phyloP scores from a whole-genome alignment of 1,140 invertebrate genomes.

The Drosophila dunni region DNA sequence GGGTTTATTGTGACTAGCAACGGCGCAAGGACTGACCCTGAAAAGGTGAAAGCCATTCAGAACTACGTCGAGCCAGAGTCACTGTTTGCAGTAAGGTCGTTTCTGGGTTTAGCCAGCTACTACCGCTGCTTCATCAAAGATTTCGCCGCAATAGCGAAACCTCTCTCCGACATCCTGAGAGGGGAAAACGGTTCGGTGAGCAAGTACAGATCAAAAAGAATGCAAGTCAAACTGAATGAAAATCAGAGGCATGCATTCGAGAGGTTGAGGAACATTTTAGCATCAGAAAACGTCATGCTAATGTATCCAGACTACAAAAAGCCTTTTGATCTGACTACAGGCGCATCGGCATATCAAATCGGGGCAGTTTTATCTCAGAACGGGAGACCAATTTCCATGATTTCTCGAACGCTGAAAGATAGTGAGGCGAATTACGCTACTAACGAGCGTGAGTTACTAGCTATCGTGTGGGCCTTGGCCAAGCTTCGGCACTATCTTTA shows the following conservation, averaged over 20 bases:
- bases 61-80: background rate
- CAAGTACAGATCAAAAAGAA: slow-evolving; percentile 10
- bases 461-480: background rate
- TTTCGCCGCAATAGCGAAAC: background rate
- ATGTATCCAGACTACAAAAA: background rate
- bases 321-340: background rate
- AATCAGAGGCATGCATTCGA: background rate
- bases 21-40: background rate
- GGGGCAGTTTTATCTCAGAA: background rate
- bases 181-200: slow-evolving; percentile 47
- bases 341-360: background rate
- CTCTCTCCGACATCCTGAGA: background rate
- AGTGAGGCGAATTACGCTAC: background rate
- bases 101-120: background rate
- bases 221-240: background rate
- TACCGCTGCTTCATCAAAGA: background rate
- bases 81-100: background rate
- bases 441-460: background rate
- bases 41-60: slow-evolving; percentile 11
- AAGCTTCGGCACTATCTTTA: slow-evolving; percentile 6
- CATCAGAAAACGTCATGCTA: slow-evolving; percentile 5
- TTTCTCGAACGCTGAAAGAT: slow-evolving; percentile 2
- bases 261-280: slow-evolving; percentile 2
- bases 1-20: background rate
- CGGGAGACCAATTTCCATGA: background rate